Evolutionary conservation across 2,888 invertebrate species (phyloP), one percentile per base, ranked within the genome.

Genomic region (Drosophila niveifrons): DNA sequence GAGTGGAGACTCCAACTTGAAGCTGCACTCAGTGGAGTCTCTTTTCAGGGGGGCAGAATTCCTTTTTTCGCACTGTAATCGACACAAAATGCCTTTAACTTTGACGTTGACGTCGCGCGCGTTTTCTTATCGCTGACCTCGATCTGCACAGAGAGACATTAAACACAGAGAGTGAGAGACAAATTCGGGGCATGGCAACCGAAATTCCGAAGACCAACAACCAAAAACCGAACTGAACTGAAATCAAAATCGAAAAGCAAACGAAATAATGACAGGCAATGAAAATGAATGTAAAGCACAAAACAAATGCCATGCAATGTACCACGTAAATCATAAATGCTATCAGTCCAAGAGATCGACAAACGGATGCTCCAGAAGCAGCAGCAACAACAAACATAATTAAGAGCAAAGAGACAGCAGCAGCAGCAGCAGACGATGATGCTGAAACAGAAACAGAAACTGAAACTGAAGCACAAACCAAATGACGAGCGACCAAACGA

Each of bases 321-420:
- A 80, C 80, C 83, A 85, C 89, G 85, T 89, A 85, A 85, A 85
- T 85, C 85, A 89, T 89, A 85, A 85, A 85, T 82, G 78, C 70
- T 89, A 89, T 85, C 85, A 72, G 65, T 68, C 67, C 65, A 74
- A 80, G 78, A 88, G 90, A 88, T 89, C 86, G 77, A 82, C 88
- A 85, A 85, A 89, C 84, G 89, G 83, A 83, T 83, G 83, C 90
- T 84, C 61, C 74, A 58, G 44, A 61, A 72, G 23, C 51, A 64
- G 2, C 48, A 66, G 3, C 56, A 59, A 10, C 65, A 63, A 77
- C 84, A 89, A 85, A 89, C 80, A 86, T 88, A 89, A 85, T 89
- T 88, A 85, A 89, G 81, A 77, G 77, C 76, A 80, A 76, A 67
- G 67, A 80, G 69, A 75, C 73, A 66, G 50, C 39, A 71, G 23